These are phyloP conservation scores for Trachythela sp. DNA, from an alignment of 64 coral and sea anemone genomes.

Conservation along the genomic window DNA sequence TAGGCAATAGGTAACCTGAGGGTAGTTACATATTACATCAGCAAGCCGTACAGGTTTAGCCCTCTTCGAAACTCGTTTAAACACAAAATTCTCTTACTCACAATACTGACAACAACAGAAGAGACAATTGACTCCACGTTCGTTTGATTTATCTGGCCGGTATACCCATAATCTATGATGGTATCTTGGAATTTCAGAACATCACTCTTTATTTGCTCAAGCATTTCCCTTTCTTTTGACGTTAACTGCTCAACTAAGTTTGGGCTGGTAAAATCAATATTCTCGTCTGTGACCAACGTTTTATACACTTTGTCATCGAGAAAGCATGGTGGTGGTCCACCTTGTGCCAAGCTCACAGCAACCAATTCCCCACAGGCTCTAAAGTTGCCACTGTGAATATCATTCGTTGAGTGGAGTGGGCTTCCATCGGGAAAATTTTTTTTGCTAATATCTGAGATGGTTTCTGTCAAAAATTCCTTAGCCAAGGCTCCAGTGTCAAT, in stretches of 20 bases:
- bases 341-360: slow-evolving; percentile 34
- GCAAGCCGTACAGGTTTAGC: slow-evolving; percentile 32
- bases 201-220: slow-evolving; percentile 22
- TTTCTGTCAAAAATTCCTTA: slow-evolving; percentile 39
- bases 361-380: slow-evolving; percentile 35
- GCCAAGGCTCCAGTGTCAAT: too few relatives aligned
- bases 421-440: slow-evolving; percentile 33
- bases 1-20: not conserved
- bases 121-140: not conserved
- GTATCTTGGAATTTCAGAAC: not conserved
- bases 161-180: slow-evolving; percentile 42
- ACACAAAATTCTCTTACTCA: slow-evolving; percentile 28
- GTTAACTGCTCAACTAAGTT: slow-evolving; percentile 19
- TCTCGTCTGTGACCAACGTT: slow-evolving; percentile 18
- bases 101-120: slow-evolving; percentile 28
- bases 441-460: not conserved
- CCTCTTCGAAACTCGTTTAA: slow-evolving; percentile 26
- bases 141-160: slow-evolving; percentile 30
- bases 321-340: slow-evolving; percentile 43
- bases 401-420: slow-evolving; percentile 33
- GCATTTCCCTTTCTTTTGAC: slow-evolving; percentile 8
- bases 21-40: slow-evolving; percentile 16
- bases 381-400: slow-evolving; percentile 41
- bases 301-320: slow-evolving; percentile 32
- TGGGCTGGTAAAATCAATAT: slow-evolving; percentile 19